A percentile compares a stretch with the other conserved stretches of the same genome.
These are phyloP conservation scores for Eospalax fontanierii DNA, from an alignment of 2,797 vertebrate species.

Conservation along the genomic window DNA sequence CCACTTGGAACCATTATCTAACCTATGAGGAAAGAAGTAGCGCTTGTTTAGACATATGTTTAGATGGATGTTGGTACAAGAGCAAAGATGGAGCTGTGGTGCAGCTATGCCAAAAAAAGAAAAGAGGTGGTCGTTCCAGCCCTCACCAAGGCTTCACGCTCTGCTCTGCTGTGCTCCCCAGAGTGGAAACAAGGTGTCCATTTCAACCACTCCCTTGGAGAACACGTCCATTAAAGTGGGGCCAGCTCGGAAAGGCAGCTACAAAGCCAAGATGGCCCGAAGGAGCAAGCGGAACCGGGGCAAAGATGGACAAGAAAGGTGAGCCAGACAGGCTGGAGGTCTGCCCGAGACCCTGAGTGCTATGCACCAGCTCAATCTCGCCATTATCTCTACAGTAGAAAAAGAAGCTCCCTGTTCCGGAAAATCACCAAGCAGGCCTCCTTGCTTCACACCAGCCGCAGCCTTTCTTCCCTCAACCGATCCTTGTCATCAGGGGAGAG, in stretches of 20 bases:
- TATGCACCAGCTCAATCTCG: background rate
- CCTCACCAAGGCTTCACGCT: background rate
- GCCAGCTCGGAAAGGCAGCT: slow-evolving; percentile 95
- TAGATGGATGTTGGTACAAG: background rate
- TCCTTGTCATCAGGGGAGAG: slow-evolving; percentile 98
- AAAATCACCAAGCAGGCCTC: slow-evolving; percentile 98
- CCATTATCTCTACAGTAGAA: slow-evolving; percentile 91
- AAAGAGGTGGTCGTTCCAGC: background rate
- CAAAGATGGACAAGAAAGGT: slow-evolving; percentile 98
- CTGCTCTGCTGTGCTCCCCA: slow-evolving; percentile 85
- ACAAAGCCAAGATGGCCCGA: slow-evolving; percentile 98
- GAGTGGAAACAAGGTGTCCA: slow-evolving; percentile 97
- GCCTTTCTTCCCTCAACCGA: slow-evolving; percentile 96
- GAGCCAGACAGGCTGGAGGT: slow-evolving; percentile 49
- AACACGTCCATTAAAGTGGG: slow-evolving; percentile 99
- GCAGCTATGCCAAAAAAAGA: background rate
- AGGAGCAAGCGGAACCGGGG: slow-evolving; percentile 95
- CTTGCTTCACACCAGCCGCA: slow-evolving; percentile 97
- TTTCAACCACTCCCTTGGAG: slow-evolving; percentile 97
- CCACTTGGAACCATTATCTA: background rate
- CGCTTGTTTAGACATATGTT: background rate
- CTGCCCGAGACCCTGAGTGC: background rate
- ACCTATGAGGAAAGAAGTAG: background rate
- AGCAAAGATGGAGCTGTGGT: background rate
- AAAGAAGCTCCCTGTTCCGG: slow-evolving; percentile 96